Evolutionary conservation across 2,113 vertebrate species (phyloP), one percentile per base, ranked within the genome.

Genomic region (Rhynchomys soricoides): DNA sequence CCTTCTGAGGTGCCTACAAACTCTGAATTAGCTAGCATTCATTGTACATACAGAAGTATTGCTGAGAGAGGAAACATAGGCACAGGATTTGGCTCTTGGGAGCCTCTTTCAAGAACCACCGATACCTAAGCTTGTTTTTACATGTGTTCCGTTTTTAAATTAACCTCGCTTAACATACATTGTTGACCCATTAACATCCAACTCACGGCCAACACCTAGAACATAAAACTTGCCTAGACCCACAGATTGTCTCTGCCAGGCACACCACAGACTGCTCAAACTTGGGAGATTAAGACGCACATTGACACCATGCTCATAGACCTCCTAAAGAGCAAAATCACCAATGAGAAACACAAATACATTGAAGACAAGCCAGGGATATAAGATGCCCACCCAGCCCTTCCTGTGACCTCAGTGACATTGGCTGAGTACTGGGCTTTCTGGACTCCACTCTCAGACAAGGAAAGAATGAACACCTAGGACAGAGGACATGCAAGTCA

Each of bases 131-230:
- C 43, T 64, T 37, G 45, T 52, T 77, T 86, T 70, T 59, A 10
- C 19, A 16, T 48, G 13, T 40, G 13, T 90, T 96, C 91, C 75
- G 82, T 16, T 52, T 64, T 82, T 77, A 94, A 89, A 74, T 75
- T 22, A 43, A 43, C 1, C 10, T 43, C 12, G 40, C 64, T 77
- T 71, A 78, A 52, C 50, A 12, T 7, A 70, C 5, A 29, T 34
- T 34, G 5, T n/a, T 90, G 81, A 37, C 62, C 70, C 82, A 82
- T 26, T 48, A 93, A 17, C 86, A 26, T 1, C 7, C 43, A 95
- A 88, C 71, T 81, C 50, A 55, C 1, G 34, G 66, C 81, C 71
- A 68, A 37, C 48, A 21, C 7, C 81, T 68, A 2, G 13, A 11
- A 43, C 68, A 64, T 0, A 4, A 62, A 78, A 40, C 55, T 64